Conservation (phyloP, 2,888 invertebrate genomes). For the Bhutanitis thaidina region DNA sequence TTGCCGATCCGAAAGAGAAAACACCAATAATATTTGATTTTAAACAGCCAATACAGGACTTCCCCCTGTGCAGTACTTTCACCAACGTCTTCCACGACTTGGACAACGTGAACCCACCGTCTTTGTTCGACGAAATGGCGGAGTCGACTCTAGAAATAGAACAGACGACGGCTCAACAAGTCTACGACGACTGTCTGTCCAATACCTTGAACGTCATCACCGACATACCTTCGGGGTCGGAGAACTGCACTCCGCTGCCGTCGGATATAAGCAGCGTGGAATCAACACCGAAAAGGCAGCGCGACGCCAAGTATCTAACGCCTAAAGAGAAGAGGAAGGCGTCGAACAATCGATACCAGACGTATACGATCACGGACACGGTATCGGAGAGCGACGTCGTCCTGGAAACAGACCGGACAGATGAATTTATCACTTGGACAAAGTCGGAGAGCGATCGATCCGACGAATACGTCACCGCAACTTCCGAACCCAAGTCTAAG, state of each 20-base stretch:
- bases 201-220: constrained; percentile 79
- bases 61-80: constrained; percentile 62
- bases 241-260: constrained; percentile 82
- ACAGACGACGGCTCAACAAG: constrained; percentile 75
- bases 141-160: constrained; percentile 79
- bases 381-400: constrained; percentile 49
- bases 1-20: constrained; percentile 79
- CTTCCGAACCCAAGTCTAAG: constrained; percentile 52
- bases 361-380: constrained; percentile 87
- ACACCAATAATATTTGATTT: constrained; percentile 78
- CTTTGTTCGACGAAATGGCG: constrained; percentile 85
- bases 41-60: constrained; percentile 76
- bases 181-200: constrained; percentile 81
- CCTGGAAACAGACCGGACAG: constrained; percentile 44
- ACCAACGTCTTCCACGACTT: constrained; percentile 78
- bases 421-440: constrained; percentile 67
- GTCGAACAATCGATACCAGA: constrained; percentile 89
- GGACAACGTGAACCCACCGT: constrained; percentile 86
- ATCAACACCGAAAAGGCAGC: constrained; percentile 85
- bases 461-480: constrained; percentile 56
- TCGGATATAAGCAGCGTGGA: constrained; percentile 87
- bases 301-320: constrained; percentile 77
- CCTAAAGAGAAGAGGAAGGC: constrained; percentile 88
- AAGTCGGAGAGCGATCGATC: constrained; percentile 66
- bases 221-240: constrained; percentile 75